These are phyloP conservation scores for Agrotis clavis DNA, from an alignment of 2,888 invertebrate species.

Conservation along the genomic window DNA sequence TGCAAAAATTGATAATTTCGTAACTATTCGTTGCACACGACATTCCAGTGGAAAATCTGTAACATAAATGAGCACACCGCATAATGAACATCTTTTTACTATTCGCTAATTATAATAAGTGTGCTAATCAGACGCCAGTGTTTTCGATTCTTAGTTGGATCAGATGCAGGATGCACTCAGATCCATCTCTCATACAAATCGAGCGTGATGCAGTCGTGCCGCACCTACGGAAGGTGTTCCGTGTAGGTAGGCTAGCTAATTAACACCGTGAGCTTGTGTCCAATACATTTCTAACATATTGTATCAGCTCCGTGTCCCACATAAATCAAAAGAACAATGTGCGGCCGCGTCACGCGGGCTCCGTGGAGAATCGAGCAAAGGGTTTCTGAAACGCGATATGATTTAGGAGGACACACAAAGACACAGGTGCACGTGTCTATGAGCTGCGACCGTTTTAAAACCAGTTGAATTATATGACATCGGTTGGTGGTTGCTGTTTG, in stretches of 20 bases:
- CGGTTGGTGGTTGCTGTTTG: conserved; percentile 33
- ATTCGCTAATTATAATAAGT: background rate
- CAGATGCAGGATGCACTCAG: conserved; percentile 15
- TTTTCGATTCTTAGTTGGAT: background rate
- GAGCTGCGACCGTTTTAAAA: conserved; percentile 56
- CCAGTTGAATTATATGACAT: conserved; percentile 64
- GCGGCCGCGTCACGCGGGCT: conserved; percentile 36
- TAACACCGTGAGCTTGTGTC: conserved; percentile 43
- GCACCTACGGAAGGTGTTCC: conserved; percentile 17
- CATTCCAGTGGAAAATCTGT: too few species aligned
- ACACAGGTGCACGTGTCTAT: conserved; percentile 69
- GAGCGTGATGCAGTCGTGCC: conserved; percentile 11
- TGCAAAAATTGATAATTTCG: background rate
- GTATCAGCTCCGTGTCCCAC: conserved; percentile 41
- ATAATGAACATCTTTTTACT: background rate
- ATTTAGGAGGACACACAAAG: conserved; percentile 67
- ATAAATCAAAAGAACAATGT: conserved; percentile 61
- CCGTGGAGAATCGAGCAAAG: conserved; percentile 73
- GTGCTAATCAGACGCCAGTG: background rate
- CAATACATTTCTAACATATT: conserved; percentile 27
- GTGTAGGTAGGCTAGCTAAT: conserved; percentile 37
- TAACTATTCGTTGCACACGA: background rate
- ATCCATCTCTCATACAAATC: conserved; percentile 5
- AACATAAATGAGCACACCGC: background rate
- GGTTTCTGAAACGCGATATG: conserved; percentile 68